Evolutionary conservation across 2,113 vertebrate genomes (phyloP), one percentile per base, ranked within the genome.

Genomic region (Piaya cayana): DNA sequence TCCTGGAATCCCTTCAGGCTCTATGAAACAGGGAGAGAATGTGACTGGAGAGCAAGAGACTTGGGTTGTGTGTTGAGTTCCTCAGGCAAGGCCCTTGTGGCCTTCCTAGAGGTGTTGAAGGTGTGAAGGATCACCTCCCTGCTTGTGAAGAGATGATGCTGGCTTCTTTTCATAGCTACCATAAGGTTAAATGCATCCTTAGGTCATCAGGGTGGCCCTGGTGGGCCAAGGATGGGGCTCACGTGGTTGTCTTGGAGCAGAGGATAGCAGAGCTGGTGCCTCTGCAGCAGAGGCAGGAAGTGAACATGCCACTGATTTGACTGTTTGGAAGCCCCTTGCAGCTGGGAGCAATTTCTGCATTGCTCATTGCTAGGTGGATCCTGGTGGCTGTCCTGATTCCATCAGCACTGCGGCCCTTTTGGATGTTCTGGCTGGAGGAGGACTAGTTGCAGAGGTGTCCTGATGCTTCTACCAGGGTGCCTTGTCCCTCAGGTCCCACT

Each of bases 261-360:
- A 68, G 47, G 23, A 55, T 18, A 64, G 69, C 77, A 91, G 62
- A 82, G 53, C 65, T 89, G 47, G 12, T 74, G 34, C 63, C 58
- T 80, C 69, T 43, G 25, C 22, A 55, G 52, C 3, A 1, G 43
- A 0, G 0, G 64, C 2, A 1, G 62, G 39, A 64, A n/a, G 58
- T 59, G 45, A 86, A 6, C 59, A 53, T 1, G 0, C 82, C 45
- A 32, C n/a, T 91, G 45, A 5, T 87, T 64, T 71, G 43, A 43
- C 64, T 91, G 39, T 5, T 56, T 1, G 2, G 65, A 53, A 71
- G 47, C 42, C 23, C 12, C 55, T 83, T 74, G 63, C 47, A 63
- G 20, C 47, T 65, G 63, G n/a, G 19, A 62, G n/a, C 15, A 49
- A 59, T 85, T 90, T 53, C 30, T 45, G 87, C 63, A 43, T 43